Conservation (phyloP, 2,797 vertebrate species). For the Acrossocheilus wenchowensis region DNA sequence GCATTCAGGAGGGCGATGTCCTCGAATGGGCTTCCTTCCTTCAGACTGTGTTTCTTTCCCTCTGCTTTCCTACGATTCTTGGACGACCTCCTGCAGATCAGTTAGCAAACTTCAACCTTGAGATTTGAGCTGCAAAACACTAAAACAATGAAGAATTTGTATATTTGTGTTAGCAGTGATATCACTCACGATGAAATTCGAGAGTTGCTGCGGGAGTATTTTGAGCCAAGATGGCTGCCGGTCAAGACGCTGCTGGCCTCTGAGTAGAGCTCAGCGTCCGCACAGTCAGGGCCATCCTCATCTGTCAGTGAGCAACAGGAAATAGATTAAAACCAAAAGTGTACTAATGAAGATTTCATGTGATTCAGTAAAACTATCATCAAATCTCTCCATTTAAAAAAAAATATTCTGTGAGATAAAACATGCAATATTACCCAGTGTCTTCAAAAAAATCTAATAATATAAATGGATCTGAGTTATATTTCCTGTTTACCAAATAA, state of each 20-base stretch:
- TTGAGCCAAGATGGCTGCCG: conserved; percentile 81
- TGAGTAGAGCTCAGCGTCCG: conserved; percentile 89
- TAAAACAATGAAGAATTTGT: background rate
- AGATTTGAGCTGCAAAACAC: background rate
- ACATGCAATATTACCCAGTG: background rate
- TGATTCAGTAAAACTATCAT: background rate
- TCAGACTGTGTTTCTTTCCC: conserved; percentile 92
- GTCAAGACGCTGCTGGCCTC: conserved; percentile 91
- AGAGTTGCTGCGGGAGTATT: conserved; percentile 94
- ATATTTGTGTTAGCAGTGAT: background rate
- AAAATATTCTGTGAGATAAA: background rate
- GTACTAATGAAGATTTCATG: background rate
- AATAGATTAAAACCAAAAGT: background rate
- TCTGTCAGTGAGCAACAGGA: conserved; percentile 64
- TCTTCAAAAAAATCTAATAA: background rate
- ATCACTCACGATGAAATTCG: conserved; percentile 90
- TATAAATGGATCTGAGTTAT: background rate
- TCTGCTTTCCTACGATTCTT: conserved; percentile 97
- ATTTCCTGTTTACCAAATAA: conserved; percentile 78
- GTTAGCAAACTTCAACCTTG: background rate
- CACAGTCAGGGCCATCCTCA: conserved; percentile 79
- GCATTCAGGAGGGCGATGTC: conserved; percentile 88
- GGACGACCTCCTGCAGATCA: conserved; percentile 85
- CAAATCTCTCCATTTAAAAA: background rate
- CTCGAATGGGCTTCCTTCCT: conserved; percentile 93